phyloP scores from a whole-genome alignment of 2,888 invertebrate genomes.

The Helobdella robusta region DNA sequence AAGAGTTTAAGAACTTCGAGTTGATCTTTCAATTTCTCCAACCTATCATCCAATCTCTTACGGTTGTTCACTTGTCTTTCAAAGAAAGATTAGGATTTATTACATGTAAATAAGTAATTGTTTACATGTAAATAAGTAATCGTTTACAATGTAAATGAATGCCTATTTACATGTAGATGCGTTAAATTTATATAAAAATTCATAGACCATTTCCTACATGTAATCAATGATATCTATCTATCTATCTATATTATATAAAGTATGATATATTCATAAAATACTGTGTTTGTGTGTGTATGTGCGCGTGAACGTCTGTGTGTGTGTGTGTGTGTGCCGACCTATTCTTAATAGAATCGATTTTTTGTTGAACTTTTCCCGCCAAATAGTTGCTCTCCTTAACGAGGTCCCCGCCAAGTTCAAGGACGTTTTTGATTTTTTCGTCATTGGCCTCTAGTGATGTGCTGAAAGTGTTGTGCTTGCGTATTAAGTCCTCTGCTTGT shows the following conservation, averaged over 20 bases:
- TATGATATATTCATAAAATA: no score
- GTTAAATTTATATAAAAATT: no score
- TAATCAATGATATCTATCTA: no score
- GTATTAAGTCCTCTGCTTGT: constrained; percentile 90
- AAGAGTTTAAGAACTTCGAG: constrained; percentile 89
- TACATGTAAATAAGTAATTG: no score
- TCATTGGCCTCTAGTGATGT: constrained; percentile 99
- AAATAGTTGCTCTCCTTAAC: constrained; percentile 84
- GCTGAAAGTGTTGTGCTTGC: constrained; percentile 94
- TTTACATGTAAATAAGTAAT: no score
- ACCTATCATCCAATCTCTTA: constrained; percentile 76
- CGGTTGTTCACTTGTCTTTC: constrained; percentile 69
- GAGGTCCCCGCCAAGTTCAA: constrained; percentile 83
- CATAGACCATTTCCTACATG: no score
- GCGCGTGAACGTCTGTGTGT: no score
- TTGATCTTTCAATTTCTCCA: constrained; percentile 86
- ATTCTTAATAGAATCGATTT: constrained; percentile 85
- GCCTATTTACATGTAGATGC: no score
- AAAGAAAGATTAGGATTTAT: not conserved
- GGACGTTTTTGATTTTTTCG: constrained; percentile 92
- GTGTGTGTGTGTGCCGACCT: constrained; percentile 54
- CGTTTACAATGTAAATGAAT: no score
- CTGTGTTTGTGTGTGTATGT: no score
- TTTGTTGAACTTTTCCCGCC: constrained; percentile 86
- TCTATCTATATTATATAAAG: no score